These are phyloP conservation scores for Drosophila kuntzei DNA, from an alignment of 2,888 invertebrate genomes.

Conservation along the genomic window DNA sequence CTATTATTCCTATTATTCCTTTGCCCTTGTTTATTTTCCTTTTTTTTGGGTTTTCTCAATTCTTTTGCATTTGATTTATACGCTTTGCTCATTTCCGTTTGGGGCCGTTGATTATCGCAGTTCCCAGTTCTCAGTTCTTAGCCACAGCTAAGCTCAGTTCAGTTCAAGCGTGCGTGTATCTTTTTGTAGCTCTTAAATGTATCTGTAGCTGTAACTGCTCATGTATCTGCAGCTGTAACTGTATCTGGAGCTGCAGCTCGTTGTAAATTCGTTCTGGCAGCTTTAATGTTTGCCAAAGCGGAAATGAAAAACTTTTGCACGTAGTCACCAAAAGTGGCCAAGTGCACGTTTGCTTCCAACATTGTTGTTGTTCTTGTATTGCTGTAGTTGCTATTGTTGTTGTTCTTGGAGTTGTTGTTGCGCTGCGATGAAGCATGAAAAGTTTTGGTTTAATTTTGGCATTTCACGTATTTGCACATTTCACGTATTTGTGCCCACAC, in stretches of 20 bases:
- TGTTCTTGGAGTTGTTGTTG: conserved; percentile 34
- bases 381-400: conserved; percentile 9
- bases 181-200: conserved; percentile 27
- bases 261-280: conserved; percentile 76
- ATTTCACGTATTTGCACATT: conserved; percentile 67
- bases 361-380: conserved; percentile 30
- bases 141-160: conserved; percentile 16
- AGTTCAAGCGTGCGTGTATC: conserved; percentile 57
- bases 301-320: conserved; percentile 82
- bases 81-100: conserved; percentile 71
- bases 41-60: conserved; percentile 20
- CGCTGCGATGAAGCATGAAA: conserved; percentile 80
- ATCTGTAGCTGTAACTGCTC: conserved; percentile 14
- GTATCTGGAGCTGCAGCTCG: conserved; percentile 42
- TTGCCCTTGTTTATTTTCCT: conserved; percentile 2
- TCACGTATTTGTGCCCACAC: conserved; percentile 54
- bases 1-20: conserved; percentile 8
- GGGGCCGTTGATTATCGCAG: conserved; percentile 68
- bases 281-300: conserved; percentile 81
- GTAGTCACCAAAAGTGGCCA: conserved; percentile 77
- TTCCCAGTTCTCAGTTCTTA: conserved; percentile 19
- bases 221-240: conserved; percentile 18
- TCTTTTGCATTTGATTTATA: conserved; percentile 72
- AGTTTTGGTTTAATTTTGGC: conserved; percentile 81
- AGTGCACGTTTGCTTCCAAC: conserved; percentile 64